Evolutionary conservation across 2,113 vertebrate genomes (phyloP).

Genomic region (Nothocercus julius): DNA sequence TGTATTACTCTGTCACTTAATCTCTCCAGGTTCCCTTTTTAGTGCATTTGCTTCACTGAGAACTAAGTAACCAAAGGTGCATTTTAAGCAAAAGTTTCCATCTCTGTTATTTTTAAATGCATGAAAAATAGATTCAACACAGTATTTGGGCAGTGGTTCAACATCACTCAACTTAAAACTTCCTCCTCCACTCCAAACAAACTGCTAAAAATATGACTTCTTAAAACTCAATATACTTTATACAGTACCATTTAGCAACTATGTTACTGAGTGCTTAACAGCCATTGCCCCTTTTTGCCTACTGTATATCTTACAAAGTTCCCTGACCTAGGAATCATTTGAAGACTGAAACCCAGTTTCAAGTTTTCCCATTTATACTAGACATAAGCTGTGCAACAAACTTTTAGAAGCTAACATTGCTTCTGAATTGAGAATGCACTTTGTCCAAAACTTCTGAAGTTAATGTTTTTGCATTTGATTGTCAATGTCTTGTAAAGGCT

Average conservation of each 20-base stretch:
- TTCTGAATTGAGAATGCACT: not conserved
- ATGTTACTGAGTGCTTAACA: not conserved
- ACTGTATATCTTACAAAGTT: not conserved
- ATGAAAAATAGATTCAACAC: not conserved
- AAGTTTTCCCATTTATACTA: not conserved
- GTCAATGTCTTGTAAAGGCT: not conserved
- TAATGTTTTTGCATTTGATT: not conserved
- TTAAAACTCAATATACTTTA: not conserved
- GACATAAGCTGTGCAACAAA: not conserved
- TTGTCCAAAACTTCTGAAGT: not conserved
- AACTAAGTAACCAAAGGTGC: not conserved
- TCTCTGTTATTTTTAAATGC: conserved; percentile 6
- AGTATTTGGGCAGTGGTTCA: not conserved
- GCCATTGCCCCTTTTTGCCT: not conserved
- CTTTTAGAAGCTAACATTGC: not conserved
- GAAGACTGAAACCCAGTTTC: conserved; percentile 4
- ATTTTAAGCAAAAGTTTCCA: not conserved
- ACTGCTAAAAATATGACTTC: not conserved
- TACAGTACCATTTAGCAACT: not conserved
- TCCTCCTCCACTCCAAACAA: not conserved
- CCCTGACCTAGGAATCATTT: not conserved
- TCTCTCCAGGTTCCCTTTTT: not conserved
- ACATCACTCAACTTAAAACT: not conserved
- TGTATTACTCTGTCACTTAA: not conserved
- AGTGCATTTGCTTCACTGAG: not conserved